These are phyloP conservation scores for Tachyglossus aculeatus DNA, from an alignment of 2,797 vertebrate species.

Conservation along the genomic window DNA sequence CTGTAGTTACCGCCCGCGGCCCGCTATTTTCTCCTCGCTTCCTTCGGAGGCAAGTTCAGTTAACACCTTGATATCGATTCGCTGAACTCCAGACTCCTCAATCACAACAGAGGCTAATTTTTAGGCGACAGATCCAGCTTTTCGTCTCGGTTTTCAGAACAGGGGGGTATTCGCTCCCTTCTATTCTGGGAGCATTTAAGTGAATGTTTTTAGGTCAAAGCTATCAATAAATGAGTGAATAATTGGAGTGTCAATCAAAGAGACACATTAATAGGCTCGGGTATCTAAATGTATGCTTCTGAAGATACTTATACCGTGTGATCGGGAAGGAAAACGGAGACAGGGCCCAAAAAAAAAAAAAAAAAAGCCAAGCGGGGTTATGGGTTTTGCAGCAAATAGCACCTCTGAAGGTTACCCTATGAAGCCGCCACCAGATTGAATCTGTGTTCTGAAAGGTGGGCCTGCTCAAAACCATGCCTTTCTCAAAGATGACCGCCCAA, in stretches of 20 bases:
- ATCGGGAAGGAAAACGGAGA: slow-evolving; percentile 20
- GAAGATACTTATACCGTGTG: slow-evolving; percentile 49
- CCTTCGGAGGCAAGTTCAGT: slow-evolving; percentile 66
- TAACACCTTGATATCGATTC: slow-evolving; percentile 46
- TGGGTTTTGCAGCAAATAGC: slow-evolving; percentile 25
- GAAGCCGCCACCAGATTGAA: not conserved
- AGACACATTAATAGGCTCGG: slow-evolving; percentile 62
- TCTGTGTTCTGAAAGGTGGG: slow-evolving; percentile 1
- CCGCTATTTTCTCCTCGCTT: no score
- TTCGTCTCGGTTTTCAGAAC: slow-evolving; percentile 64
- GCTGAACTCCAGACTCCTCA: slow-evolving; percentile 52
- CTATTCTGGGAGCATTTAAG: slow-evolving; percentile 66
- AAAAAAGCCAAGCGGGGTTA: not conserved
- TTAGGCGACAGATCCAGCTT: slow-evolving; percentile 59
- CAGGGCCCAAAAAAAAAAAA: slow-evolving; percentile 43
- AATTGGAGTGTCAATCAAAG: slow-evolving; percentile 71
- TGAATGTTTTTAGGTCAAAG: slow-evolving; percentile 73
- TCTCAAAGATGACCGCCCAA: no score
- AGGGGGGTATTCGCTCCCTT: slow-evolving; percentile 37
- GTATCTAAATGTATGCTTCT: slow-evolving; percentile 60
- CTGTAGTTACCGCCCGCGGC: slow-evolving; percentile 69
- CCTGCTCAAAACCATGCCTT: no score
- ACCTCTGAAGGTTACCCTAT: slow-evolving; percentile 6
- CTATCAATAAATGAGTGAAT: slow-evolving; percentile 74
- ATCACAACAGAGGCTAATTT: slow-evolving; percentile 47